A percentile compares a stretch with the other conserved stretches of the same genome.
Conservation (phyloP, 2,888 invertebrate species). For the Achlya flavicornis region DNA sequence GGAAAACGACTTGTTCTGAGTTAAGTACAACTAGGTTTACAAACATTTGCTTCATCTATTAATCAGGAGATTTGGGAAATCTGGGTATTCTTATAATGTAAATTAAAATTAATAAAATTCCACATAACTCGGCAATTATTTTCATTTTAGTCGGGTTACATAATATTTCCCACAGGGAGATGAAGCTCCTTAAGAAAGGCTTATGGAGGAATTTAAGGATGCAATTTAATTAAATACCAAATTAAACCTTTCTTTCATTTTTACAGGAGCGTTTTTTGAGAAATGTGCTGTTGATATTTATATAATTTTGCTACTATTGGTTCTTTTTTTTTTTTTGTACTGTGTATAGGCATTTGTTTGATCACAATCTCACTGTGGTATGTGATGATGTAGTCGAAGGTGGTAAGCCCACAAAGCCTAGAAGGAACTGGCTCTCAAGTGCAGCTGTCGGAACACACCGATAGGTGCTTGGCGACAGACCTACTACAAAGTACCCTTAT, state of each 20-base stretch:
- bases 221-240: constrained; percentile 2
- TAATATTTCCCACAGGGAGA: not conserved
- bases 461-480: no score
- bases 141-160: not conserved
- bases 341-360: no score
- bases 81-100: not conserved
- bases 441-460: no score
- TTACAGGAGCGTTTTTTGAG: not conserved
- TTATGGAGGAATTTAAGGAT: not conserved
- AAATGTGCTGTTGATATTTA: not conserved
- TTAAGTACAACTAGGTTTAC: not conserved
- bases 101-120: not conserved
- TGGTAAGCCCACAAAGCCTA: no score
- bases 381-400: no score
- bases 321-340: no score
- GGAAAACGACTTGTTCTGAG: not conserved
- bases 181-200: not conserved
- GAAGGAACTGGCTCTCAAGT: no score
- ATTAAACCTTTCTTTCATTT: not conserved
- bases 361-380: no score
- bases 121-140: not conserved
- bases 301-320: no score
- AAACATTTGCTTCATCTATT: no score
- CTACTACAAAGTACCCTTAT: no score
- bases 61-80: no score